These are phyloP conservation scores for Caenorhabditis sp. DNA, from an alignment of 2,888 invertebrate genomes.

Conservation along the genomic window DNA sequence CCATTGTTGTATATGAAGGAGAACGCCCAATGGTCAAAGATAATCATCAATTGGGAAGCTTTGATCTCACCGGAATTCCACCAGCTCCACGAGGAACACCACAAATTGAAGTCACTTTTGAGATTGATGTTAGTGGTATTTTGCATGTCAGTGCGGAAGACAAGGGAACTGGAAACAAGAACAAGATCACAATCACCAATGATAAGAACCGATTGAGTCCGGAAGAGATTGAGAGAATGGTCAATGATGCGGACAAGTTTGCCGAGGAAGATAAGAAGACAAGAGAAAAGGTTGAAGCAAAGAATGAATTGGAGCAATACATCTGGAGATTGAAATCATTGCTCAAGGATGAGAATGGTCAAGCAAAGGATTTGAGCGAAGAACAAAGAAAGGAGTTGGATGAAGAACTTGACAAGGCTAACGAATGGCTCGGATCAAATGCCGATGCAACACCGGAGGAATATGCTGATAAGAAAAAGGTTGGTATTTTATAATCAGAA, in stretches of 20 bases:
- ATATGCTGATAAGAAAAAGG: slow-evolving; percentile 79
- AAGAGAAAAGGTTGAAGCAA: slow-evolving; percentile 78
- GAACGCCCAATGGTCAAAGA: slow-evolving; percentile 99
- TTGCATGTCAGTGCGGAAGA: slow-evolving; percentile 90
- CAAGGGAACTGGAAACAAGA: slow-evolving; percentile 97
- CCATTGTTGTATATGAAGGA: slow-evolving; percentile 97
- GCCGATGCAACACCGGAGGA: slow-evolving; percentile 74
- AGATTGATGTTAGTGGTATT: slow-evolving; percentile 75
- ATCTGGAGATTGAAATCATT: slow-evolving; percentile 93
- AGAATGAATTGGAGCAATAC: slow-evolving; percentile 95
- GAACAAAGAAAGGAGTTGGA: slow-evolving; percentile 93
- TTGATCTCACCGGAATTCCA: slow-evolving; percentile 79
- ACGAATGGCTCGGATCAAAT: slow-evolving; percentile 96
- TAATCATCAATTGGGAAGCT: slow-evolving; percentile 96
- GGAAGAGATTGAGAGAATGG: slow-evolving; percentile 98
- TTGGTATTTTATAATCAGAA: slow-evolving; percentile 2
- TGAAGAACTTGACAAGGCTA: slow-evolving; percentile 88
- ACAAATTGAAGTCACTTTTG: slow-evolving; percentile 73
- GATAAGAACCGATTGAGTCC: slow-evolving; percentile 87
- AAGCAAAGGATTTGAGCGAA: slow-evolving; percentile 84
- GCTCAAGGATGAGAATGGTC: slow-evolving; percentile 92
- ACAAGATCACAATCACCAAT: slow-evolving; percentile 98
- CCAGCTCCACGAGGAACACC: slow-evolving; percentile 74
- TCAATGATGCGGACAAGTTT: slow-evolving; percentile 97
- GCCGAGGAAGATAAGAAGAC: slow-evolving; percentile 98